Evolutionary conservation across 2,113 vertebrate genomes (phyloP).

Genomic region (Ciconia stormi): DNA sequence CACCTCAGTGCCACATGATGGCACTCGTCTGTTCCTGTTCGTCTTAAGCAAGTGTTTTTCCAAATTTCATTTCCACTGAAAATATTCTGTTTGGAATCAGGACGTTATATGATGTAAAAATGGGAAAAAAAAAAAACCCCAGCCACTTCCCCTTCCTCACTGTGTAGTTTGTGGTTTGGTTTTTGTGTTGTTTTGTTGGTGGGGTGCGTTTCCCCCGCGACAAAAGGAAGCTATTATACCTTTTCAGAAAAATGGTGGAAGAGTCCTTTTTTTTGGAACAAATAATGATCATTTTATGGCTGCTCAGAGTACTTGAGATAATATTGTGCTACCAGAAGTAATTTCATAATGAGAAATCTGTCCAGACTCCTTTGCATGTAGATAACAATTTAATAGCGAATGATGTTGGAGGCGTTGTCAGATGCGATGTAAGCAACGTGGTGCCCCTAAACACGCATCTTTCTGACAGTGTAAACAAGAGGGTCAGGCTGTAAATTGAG

Average conservation of each 20-base stretch:
- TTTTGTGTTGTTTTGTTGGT: not conserved
- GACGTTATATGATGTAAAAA: not conserved
- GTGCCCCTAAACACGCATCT: accelerated
- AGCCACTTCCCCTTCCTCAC: not conserved
- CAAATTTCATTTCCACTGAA: not conserved
- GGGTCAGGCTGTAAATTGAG: not conserved
- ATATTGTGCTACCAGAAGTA: not conserved
- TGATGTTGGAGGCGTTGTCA: not conserved
- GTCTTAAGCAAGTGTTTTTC: no score
- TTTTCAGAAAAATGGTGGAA: not conserved
- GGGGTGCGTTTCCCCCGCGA: not conserved
- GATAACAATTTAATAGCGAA: not conserved
- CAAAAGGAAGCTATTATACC: not conserved
- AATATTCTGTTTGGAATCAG: not conserved
- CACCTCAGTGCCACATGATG: not conserved
- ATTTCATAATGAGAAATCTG: not conserved
- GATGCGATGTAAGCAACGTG: not conserved
- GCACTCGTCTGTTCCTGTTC: not conserved
- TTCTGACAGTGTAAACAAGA: not conserved
- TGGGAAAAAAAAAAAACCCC: no score
- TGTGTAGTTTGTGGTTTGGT: not conserved
- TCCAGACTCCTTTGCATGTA: not conserved
- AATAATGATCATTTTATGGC: not conserved
- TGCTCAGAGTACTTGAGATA: not conserved
- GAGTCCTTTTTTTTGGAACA: not conserved